Conservation (phyloP, 2,113 vertebrate genomes). For the Spheniscus mendiculus region DNA sequence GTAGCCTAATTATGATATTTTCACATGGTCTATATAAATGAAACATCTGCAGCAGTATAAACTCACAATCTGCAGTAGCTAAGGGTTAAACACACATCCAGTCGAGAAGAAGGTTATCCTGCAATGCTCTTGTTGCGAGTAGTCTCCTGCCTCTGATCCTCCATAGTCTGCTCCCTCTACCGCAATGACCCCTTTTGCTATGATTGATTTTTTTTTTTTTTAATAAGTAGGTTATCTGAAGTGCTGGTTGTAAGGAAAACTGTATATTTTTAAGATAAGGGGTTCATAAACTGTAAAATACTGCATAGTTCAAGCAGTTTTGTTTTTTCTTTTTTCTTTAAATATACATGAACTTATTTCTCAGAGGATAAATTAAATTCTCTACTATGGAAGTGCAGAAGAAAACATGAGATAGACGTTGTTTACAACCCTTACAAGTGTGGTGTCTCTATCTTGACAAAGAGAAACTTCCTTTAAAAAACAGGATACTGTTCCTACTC, state of each 20-base stretch:
- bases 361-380: background rate
- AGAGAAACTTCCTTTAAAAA: background rate
- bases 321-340: background rate
- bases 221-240: background rate
- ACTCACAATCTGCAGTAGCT: background rate
- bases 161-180: background rate
- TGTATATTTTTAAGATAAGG: background rate
- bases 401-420: background rate
- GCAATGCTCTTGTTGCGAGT: background rate
- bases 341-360: background rate
- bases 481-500: background rate
- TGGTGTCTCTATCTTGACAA: background rate
- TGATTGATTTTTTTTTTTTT: background rate
- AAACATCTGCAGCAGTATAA: background rate
- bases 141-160: background rate
- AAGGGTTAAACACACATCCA: background rate
- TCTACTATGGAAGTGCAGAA: background rate
- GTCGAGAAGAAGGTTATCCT: background rate
- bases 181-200: background rate
- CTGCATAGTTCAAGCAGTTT: background rate
- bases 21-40: background rate
- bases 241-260: background rate
- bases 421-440: background rate
- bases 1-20: background rate
- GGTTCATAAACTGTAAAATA: background rate